phyloP scores from a whole-genome alignment of 1,140 invertebrate species.

The Idris sp. region DNA sequence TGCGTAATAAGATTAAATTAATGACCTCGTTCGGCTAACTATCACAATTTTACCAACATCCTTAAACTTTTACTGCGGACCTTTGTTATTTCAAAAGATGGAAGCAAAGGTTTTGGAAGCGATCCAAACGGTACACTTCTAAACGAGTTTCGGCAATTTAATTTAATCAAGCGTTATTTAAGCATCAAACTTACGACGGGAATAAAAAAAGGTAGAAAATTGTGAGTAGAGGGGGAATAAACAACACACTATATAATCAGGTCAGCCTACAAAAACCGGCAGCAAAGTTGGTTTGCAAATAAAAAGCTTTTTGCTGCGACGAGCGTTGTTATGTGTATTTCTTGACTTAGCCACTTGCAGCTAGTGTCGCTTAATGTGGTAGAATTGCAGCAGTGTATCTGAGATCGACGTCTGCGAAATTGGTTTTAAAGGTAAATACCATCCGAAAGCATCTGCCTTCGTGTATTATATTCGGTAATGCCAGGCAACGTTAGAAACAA shows the following conservation, averaged over 20 bases:
- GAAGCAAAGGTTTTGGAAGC: conserved; percentile 14
- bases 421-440: conserved; percentile 60
- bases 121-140: conserved; percentile 8
- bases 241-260: no score
- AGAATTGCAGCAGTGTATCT: conserved; percentile 53
- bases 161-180: conserved; percentile 4
- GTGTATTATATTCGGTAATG: conserved; percentile 55
- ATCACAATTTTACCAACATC: conserved; percentile 15
- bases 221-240: not conserved
- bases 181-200: no score
- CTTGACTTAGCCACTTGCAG: conserved; percentile 45
- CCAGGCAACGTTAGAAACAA: conserved; percentile 51
- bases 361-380: conserved; percentile 51
- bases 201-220: conserved; percentile 2
- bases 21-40: conserved; percentile 5
- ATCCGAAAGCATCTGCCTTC: conserved; percentile 49
- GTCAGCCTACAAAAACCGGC: no score
- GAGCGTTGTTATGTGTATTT: conserved; percentile 28
- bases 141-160: no score
- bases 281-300: conserved; percentile 18
- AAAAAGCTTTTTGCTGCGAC: conserved; percentile 1
- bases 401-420: conserved; percentile 59
- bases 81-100: conserved; percentile 21
- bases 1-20: conserved; percentile 3
- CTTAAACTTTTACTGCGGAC: conserved; percentile 16